These are phyloP conservation scores for Neopelma chrysocephalum DNA, from an alignment of 2,797 vertebrate species.

Conservation along the genomic window DNA sequence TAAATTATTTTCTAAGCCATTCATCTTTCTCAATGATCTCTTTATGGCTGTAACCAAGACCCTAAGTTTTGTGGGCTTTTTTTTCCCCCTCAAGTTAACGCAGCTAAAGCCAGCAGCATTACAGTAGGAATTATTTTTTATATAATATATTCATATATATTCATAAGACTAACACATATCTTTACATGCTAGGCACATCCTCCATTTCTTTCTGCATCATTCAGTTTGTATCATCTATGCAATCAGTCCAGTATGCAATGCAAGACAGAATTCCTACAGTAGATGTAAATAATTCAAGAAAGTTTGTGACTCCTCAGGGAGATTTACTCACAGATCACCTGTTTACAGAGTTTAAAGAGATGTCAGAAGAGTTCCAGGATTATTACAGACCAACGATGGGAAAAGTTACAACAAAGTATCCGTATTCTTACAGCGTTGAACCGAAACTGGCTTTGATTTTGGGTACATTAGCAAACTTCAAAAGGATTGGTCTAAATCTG, in stretches of 20 bases:
- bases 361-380: conserved; percentile 3
- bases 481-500: conserved; percentile 25
- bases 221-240: neutral
- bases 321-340: conserved; percentile 62
- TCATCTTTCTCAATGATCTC: neutral
- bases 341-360: conserved; percentile 23
- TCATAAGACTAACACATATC: neutral
- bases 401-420: neutral
- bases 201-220: neutral
- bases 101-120: neutral
- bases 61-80: neutral
- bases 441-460: conserved; percentile 19
- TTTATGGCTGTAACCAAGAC: neutral
- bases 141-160: neutral
- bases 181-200: neutral
- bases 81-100: neutral
- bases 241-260: neutral
- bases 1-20: neutral
- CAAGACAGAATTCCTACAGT: conserved; percentile 11
- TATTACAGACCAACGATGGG: neutral
- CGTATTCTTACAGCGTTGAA: neutral
- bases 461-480: conserved; percentile 22
- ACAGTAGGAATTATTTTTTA: neutral
- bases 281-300: conserved; percentile 57
- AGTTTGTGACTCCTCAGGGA: conserved; percentile 37